A percentile compares a stretch with the other conserved stretches of the same genome.
Conservation (phyloP, 2,797 vertebrate genomes). For the Tapirus indicus region DNA sequence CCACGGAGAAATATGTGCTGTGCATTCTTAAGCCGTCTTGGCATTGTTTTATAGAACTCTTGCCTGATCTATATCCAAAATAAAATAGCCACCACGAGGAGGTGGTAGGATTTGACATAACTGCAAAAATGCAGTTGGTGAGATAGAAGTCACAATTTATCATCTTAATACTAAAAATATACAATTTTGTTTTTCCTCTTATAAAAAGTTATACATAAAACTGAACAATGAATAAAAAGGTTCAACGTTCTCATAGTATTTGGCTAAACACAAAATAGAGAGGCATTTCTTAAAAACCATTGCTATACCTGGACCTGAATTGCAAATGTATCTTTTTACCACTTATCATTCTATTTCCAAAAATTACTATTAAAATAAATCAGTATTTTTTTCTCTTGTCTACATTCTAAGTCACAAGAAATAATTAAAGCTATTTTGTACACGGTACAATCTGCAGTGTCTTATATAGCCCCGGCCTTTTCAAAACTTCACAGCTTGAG, state of each 20-base stretch:
- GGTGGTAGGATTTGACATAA: slow-evolving; percentile 30
- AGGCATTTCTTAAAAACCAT: background rate
- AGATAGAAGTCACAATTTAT: slow-evolving; percentile 2
- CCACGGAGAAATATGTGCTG: background rate
- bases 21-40: background rate
- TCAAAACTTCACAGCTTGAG: slow-evolving; percentile 10
- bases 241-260: background rate
- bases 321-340: background rate
- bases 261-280: background rate
- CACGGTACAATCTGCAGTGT: background rate
- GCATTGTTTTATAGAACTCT: slow-evolving; percentile 38
- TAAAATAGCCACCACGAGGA: background rate
- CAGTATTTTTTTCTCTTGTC: background rate
- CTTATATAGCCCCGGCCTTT: background rate
- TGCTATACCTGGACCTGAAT: slow-evolving; percentile 9
- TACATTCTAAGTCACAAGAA: slow-evolving; percentile 38
- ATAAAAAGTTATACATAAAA: background rate
- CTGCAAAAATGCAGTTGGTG: background rate
- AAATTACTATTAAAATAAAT: slow-evolving; percentile 55
- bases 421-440: background rate
- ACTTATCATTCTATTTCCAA: background rate
- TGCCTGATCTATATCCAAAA: slow-evolving; percentile 16
- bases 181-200: background rate
- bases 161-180: background rate
- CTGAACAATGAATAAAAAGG: background rate